Conservation (phyloP, 2,888 invertebrate species). For the Cancer borealis region DNA sequence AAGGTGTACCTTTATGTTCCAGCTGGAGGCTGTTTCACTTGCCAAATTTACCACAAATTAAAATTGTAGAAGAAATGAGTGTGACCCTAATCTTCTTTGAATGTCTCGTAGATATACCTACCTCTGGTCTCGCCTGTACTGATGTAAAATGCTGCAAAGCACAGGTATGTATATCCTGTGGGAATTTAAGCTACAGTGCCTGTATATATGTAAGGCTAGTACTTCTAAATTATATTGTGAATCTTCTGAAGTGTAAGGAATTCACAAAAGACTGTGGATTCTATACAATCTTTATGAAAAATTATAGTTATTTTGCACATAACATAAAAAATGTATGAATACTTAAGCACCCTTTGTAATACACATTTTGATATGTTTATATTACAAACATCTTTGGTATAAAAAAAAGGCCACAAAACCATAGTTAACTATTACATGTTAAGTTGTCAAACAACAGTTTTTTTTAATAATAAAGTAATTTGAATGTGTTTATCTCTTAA, state of each 20-base stretch:
- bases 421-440: neutral
- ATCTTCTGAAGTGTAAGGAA: neutral
- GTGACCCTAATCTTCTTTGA: neutral
- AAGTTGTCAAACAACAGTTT: neutral
- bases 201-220: neutral
- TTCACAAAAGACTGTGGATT: constrained; percentile 9
- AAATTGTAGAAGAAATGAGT: neutral
- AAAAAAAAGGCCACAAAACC: constrained; percentile 44
- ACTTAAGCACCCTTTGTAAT: constrained; percentile 38
- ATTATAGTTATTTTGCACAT: constrained; percentile 36
- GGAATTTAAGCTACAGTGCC: neutral
- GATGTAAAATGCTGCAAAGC: neutral
- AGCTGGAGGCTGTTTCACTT: neutral
- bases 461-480: neutral
- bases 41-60: neutral
- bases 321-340: constrained; percentile 31
- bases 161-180: neutral
- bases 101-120: neutral
- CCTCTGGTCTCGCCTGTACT: neutral
- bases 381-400: constrained; percentile 43
- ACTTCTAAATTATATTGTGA: neutral
- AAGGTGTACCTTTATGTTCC: neutral
- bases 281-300: constrained; percentile 43
- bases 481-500: neutral
- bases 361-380: constrained; percentile 41